phyloP scores from a whole-genome alignment of 2,888 invertebrate genomes.

The Lepidocyrtinus sp. region DNA sequence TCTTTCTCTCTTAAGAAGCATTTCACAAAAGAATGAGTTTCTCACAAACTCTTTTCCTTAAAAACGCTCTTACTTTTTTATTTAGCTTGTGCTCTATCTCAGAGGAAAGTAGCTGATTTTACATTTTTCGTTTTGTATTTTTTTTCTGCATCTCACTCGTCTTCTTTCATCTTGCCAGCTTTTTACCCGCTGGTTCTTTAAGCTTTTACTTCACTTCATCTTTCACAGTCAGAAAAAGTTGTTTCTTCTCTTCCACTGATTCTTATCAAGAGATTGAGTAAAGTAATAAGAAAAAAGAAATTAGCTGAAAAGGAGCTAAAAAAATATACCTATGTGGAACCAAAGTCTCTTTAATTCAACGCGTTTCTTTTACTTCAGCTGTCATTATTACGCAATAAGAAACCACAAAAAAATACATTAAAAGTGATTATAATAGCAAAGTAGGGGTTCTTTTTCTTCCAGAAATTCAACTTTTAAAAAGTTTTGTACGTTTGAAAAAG shows the following conservation, averaged over 20 bases:
- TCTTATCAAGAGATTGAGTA: neutral
- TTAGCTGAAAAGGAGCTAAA: neutral
- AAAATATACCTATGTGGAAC: neutral
- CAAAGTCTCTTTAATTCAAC: neutral
- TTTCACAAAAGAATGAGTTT: conserved; percentile 47
- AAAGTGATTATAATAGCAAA: neutral
- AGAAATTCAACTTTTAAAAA: neutral
- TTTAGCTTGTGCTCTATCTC: neutral
- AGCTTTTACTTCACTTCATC: conserved; percentile 21
- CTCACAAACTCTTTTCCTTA: conserved; percentile 40
- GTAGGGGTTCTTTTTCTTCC: neutral
- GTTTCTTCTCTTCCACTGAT: conserved; percentile 6
- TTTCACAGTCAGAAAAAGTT: conserved; percentile 24
- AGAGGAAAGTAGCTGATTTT: neutral
- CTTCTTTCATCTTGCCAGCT: neutral
- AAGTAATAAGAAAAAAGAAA: conserved; percentile 18
- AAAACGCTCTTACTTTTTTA: neutral
- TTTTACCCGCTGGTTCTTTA: conserved; percentile 30
- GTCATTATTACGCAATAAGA: neutral
- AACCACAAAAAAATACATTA: neutral
- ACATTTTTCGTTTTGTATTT: conserved; percentile 9
- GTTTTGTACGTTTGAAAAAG: neutral
- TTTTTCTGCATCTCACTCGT: neutral
- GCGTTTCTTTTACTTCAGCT: neutral
- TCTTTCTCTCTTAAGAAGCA: conserved; percentile 49